Evolutionary conservation across 2,888 invertebrate species (phyloP).

Genomic region (Melanotus villosus): DNA sequence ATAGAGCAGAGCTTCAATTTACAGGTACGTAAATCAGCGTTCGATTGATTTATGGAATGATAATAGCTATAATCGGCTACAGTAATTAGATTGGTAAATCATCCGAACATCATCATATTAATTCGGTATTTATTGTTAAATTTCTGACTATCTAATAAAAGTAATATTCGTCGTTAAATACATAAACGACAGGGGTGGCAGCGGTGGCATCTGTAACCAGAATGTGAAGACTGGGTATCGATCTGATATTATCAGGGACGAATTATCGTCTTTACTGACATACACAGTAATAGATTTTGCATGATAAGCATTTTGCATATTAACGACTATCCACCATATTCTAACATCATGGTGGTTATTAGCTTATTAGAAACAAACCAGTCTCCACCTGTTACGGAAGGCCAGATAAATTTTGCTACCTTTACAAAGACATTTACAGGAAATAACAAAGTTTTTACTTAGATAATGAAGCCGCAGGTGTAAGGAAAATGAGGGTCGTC

Average conservation of each 20-base stretch:
- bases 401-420: background rate
- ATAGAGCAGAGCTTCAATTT: slow-evolving; percentile 12
- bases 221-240: no score
- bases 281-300: no score
- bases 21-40: slow-evolving; percentile 19
- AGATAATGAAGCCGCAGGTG: slow-evolving; percentile 30
- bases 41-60: slow-evolving; percentile 21
- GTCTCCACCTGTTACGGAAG: background rate
- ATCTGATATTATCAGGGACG: no score
- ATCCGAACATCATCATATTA: slow-evolving; percentile 13
- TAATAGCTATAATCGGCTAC: slow-evolving; percentile 27
- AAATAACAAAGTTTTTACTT: slow-evolving; percentile 3
- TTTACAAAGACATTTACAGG: background rate
- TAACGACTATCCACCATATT: no score
- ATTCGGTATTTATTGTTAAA: background rate
- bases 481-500: slow-evolving; percentile 17
- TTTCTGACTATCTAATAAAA: no score
- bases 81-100: slow-evolving; percentile 25
- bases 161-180: no score
- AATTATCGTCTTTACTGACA: no score
- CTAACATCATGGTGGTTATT: no score
- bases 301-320: no score
- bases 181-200: no score
- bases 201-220: no score
- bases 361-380: no score